Conservation (phyloP, 2,888 invertebrate genomes). For the Meghimatium bilineatum region DNA sequence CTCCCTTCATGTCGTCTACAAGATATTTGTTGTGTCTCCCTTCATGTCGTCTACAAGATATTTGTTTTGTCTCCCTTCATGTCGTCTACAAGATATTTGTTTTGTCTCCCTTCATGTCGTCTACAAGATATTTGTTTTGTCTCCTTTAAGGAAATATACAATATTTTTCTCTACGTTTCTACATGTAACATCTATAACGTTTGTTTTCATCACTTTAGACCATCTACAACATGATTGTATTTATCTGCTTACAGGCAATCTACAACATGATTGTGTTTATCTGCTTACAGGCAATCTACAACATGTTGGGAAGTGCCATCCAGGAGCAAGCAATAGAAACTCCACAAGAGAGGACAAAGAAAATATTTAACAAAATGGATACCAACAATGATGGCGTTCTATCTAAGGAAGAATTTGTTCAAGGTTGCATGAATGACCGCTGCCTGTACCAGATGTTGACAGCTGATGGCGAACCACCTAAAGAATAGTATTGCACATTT, state of each 20-base stretch:
- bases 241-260: neutral
- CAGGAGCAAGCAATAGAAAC: conserved; percentile 65
- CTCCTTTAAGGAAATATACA: neutral
- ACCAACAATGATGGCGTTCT: conserved; percentile 99
- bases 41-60: no score
- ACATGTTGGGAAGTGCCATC: conserved; percentile 92
- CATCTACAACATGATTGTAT: neutral
- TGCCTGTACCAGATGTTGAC: conserved; percentile 76
- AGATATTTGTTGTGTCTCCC: no score
- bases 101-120: no score
- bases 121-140: no score
- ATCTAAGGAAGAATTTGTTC: conserved; percentile 97
- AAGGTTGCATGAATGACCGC: conserved; percentile 94
- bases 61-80: neutral
- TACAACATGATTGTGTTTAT: neutral
- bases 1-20: no score
- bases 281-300: conserved; percentile 93
- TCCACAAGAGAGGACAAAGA: conserved; percentile 97
- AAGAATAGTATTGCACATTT: conserved; percentile 14
- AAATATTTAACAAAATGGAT: conserved; percentile 99
- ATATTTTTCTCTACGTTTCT: no score
- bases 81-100: neutral
- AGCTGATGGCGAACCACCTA: conserved; percentile 71
- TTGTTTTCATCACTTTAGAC: neutral
- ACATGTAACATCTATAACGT: neutral